A percentile compares a stretch with the other conserved stretches of the same genome.
These are phyloP conservation scores for Musca domestica DNA, from an alignment of 1,140 invertebrate genomes.

Conservation along the genomic window DNA sequence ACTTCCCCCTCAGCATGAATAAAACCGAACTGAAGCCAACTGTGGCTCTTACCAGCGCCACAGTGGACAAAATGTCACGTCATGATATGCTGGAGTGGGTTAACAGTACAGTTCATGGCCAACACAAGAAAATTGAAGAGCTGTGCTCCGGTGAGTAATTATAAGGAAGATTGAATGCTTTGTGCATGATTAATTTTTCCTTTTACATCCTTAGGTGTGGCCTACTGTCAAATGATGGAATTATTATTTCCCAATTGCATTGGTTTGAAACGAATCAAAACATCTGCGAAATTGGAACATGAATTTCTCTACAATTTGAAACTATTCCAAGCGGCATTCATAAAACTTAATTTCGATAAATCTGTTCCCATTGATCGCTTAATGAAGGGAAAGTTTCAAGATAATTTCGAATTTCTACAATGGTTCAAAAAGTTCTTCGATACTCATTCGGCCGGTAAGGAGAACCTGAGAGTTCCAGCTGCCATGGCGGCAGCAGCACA, in stretches of 20 bases:
- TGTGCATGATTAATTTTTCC: not conserved
- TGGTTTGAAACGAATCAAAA: conserved; percentile 93
- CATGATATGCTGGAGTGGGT: conserved; percentile 99
- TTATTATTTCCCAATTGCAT: conserved; percentile 94
- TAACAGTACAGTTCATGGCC: conserved; percentile 90
- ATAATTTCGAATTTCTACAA: conserved; percentile 98
- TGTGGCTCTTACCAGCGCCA: conserved; percentile 94
- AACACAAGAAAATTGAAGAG: conserved; percentile 96
- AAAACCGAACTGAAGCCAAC: conserved; percentile 68
- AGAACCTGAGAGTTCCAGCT: conserved; percentile 31
- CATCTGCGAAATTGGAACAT: conserved; percentile 95
- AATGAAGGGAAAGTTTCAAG: conserved; percentile 92
- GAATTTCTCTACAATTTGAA: conserved; percentile 99
- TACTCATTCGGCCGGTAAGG: conserved; percentile 65
- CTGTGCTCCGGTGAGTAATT: conserved; percentile 75
- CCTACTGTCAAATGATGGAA: conserved; percentile 99
- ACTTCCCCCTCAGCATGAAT: conserved; percentile 58
- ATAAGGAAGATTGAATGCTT: too few relatives aligned
- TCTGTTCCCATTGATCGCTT: conserved; percentile 77
- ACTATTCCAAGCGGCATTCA: conserved; percentile 91
- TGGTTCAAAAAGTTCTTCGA: conserved; percentile 99
- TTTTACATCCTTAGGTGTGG: conserved; percentile 59
- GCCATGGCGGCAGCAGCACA: conserved; percentile 23
- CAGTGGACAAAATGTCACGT: conserved; percentile 92
- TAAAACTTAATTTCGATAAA: conserved; percentile 95